Evolutionary conservation across 1,140 invertebrate species (phyloP).

Genomic region (Phocides pigmalion): DNA sequence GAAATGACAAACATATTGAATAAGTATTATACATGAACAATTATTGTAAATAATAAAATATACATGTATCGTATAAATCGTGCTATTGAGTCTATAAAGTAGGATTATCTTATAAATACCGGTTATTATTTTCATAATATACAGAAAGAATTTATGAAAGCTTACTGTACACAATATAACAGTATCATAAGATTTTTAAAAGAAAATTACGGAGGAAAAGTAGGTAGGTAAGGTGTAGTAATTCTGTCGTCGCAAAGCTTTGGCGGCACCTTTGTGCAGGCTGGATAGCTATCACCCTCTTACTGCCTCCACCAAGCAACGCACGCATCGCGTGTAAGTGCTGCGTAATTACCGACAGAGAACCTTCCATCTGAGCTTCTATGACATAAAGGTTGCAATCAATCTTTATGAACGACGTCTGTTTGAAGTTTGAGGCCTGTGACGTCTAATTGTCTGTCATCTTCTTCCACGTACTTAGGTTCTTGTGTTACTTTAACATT

Average conservation of each 20-base stretch:
- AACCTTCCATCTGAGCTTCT: constrained; percentile 26
- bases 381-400: constrained; percentile 22
- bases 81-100: no score
- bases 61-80: no score
- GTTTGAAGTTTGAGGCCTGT: constrained; percentile 11
- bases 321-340: constrained; percentile 19
- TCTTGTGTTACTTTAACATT: no score
- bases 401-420: constrained; percentile 16
- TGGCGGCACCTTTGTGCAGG: constrained; percentile 21
- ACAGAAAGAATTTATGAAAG: no score
- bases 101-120: no score
- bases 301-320: constrained; percentile 4
- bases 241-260: constrained; percentile 19
- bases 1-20: no score
- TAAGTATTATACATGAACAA: no score
- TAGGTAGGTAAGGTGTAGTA: constrained; percentile 13
- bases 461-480: no score
- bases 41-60: no score
- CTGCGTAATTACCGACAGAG: constrained; percentile 20
- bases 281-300: constrained; percentile 27
- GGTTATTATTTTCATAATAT: no score
- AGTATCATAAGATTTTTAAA: background rate
- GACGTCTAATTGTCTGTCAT: background rate
- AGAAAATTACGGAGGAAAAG: constrained; percentile 6
- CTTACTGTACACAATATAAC: no score